Base-by-base conservation (phyloP, 2,797 vertebrate genomes). In the Holocentrus rufus region DNA sequence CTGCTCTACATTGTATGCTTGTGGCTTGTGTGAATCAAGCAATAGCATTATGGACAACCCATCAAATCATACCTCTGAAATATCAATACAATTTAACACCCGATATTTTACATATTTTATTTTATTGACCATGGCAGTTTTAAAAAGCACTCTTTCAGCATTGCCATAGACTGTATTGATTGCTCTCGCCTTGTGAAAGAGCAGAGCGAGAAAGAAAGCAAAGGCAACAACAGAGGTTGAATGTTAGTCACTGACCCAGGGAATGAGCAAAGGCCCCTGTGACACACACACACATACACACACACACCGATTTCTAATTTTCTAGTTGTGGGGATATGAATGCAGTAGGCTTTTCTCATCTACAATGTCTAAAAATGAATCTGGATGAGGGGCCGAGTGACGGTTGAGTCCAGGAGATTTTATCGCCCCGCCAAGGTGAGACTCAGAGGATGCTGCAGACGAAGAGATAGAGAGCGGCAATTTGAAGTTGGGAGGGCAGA, bases 401-500 rank as follows among this genome's bases (percentile, higher is more conserved):
- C 7, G 25, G 44, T 34, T 44, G 34, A 70, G 46, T n/a, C 46
- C 67, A 49, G 52, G 44, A 76, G 71, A 82, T 79, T 70, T 56
- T 77, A 83, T 67, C 71, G 9, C 8, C 1, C 47, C 55, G 72
- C 65, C 80, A 82, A 79, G 77, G 66, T 78, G 79, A 85, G 50
- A 76, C 34, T 5, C 22, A 20, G 52, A 66, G 71, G 72, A 80
- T 77, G 71, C 58, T 67, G 68, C 39, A 66, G 55, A 75, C 49
- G 20, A 72, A 68, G 25, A 85, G 65, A 79, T 49, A n/a, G n/a
- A 69, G 27, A 65, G 57, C 74, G 46, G 79, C 77, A 42, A 77
- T 76, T 72, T 63, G 65, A 80, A 86, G 67, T 83, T 77, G 49
- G 65, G 42, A 74, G 78, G 79, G 70, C 39, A 80, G 61, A 53